Base-by-base conservation (phyloP, 2,797 vertebrate species). In the Myotis planiceps region DNA sequence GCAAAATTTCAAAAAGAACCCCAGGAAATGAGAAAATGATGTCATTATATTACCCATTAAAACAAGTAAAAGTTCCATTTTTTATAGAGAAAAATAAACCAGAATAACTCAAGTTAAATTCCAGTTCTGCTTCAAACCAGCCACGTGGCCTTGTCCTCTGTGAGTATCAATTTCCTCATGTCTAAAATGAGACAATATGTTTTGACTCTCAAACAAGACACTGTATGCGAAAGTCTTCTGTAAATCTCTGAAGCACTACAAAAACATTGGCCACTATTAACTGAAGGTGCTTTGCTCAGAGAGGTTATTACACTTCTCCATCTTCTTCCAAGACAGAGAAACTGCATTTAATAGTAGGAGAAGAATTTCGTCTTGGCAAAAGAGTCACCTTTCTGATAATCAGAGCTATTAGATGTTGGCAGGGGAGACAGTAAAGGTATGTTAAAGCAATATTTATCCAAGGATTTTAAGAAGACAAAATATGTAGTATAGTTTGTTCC, bases 11-110 rank as follows among this genome's bases (percentile, higher is more conserved):
- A 63, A 79, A 87, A 95, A 71, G 42, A 85, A 91, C 7, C 29
- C n/a, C 39, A 91, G 49, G 19, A 96, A 96, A 90, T 93, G 65
- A 94, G 66, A 85, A 93, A 90, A 60, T 55, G n/a, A 27, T 92
- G 8, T 25, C 80, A 53, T 88, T 53, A 63, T 58, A 81, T 82
- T 90, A 80, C 23, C 58, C 75, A 29, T 60, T 55, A 72, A 90
- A 94, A 90, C 65, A 96, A 93, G 76, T 68, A 21, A 68, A 88
- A 88, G 27, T 81, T 76, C 9, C 15, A 8, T 74, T 84, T 87
- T 78, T 65, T 47, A 19, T 55, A 49, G 51, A 94, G 74, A 42
- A 53, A 91, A 89, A 25, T 65, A 63, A 88, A 5, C 13, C 32
- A 90, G 68, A 74, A 82, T 84, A 60, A 79, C 23, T 92, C 10